These are phyloP conservation scores for Aviceda subcristata DNA, from an alignment of 2,113 vertebrate species.

Conservation along the genomic window DNA sequence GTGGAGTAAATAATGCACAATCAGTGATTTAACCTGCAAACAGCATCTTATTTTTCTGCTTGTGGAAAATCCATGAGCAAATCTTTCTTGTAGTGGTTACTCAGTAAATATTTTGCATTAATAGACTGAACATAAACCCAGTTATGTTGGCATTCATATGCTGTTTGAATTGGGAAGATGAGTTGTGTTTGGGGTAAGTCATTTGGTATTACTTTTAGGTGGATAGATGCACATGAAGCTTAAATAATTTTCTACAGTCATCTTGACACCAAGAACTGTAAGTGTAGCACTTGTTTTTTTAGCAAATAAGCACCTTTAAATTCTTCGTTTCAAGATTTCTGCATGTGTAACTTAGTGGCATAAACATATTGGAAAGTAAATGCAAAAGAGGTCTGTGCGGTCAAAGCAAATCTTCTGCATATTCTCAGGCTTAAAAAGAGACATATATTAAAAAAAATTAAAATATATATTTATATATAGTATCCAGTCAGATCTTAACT, in stretches of 20 bases:
- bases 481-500: not conserved
- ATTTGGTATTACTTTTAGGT: not conserved
- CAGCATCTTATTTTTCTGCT: not conserved
- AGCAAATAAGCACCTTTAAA: not conserved
- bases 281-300: not conserved
- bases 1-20: not conserved
- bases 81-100: not conserved
- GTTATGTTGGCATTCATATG: not conserved
- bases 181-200: not conserved
- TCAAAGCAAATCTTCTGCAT: not conserved
- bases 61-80: not conserved
- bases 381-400: not conserved
- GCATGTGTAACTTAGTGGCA: not conserved
- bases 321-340: not conserved
- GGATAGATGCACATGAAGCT: not conserved
- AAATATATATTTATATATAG: not conserved
- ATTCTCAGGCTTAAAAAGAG: not conserved
- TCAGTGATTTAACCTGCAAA: not conserved
- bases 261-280: not conserved
- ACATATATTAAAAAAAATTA: too few species aligned
- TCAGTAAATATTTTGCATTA: not conserved
- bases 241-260: not conserved
- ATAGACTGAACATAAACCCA: not conserved
- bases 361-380: not conserved
- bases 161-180: not conserved